These are phyloP conservation scores for Dermatophagoides farinae DNA, from an alignment of 1,140 invertebrate species.

Conservation along the genomic window DNA sequence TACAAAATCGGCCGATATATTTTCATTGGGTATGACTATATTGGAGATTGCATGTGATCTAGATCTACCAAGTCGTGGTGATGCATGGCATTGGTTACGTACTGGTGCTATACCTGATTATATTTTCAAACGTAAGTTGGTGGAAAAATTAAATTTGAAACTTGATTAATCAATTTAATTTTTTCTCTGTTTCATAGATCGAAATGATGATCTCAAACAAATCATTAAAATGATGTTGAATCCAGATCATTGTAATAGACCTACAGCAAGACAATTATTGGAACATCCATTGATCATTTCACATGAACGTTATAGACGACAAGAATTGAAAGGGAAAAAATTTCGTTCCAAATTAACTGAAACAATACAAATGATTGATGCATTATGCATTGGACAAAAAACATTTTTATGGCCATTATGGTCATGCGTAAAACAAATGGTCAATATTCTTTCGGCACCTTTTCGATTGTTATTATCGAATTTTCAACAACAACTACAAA, in stretches of 20 bases:
- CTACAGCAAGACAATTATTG: conserved; percentile 33
- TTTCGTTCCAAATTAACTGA: no score
- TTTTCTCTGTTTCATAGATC: conserved; percentile 23
- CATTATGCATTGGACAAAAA: no score
- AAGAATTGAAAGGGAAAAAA: neutral
- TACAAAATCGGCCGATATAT: conserved; percentile 33
- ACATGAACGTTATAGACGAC: neutral
- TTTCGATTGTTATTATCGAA: no score
- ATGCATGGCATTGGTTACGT: conserved; percentile 44
- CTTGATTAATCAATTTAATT: neutral
- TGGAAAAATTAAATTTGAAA: neutral
- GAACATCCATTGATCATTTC: conserved; percentile 1
- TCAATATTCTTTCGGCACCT: no score
- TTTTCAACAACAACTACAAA: neutral
- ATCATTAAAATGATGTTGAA: conserved; percentile 38
- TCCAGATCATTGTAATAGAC: conserved; percentile 30
- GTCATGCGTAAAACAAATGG: no score
- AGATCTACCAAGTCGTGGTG: conserved; percentile 42
- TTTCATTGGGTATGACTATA: conserved; percentile 47
- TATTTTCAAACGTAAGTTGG: conserved; percentile 25
- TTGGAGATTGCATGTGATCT: conserved; percentile 47
- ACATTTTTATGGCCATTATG: no score
- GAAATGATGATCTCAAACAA: conserved; percentile 33
- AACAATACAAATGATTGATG: no score
- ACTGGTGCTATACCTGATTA: conserved; percentile 28